Evolutionary conservation across 2,113 vertebrate species (phyloP), one percentile per base, ranked within the genome.

Genomic region (Syrrhaptes paradoxus): DNA sequence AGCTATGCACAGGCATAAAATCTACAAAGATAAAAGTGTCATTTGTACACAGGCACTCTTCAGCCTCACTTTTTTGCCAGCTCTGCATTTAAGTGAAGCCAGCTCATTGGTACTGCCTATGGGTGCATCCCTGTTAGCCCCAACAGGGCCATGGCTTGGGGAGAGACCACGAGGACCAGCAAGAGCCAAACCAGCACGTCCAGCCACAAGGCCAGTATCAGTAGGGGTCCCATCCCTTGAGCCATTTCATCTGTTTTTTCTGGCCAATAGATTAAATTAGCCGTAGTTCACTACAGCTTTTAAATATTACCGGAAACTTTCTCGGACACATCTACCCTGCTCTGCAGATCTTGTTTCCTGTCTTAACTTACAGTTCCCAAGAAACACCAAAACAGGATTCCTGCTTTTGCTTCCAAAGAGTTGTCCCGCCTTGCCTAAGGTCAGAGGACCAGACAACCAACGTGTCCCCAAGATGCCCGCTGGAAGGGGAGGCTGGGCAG

Each of bases 91-190:
- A 46, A 41, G 48, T 18, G 52, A 87, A 65, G 49, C 36, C 59
- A 43, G 8, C 4, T 67, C 25, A 11, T 1, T 31, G 43, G 52
- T 48, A 41, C 9, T 1, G 0, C 7, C 85, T 51, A 13, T 2
- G 36, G 38, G 46, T 45, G 43, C 5, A 18, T 24, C 55, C 45
- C 38, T 71, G 32, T 36, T 18, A 1, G 2, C 22, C 20, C 76
- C 90, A 55, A 46, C 41, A 41, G 31, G 67, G 9, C 46, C 55
- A 57, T 0, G 0, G 38, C 29, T 10, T 29, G 19, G 38, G 36
- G 43, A 76, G 43, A 65, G 67, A 48, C 31, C 58, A 41, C 0
- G 0, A 82, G 49, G 28, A 58, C 24, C 45, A 46, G 14, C 1
- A 1, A 75, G 59, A 94, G 38, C 55, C 70, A 73, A 71, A 66